Base-by-base conservation (phyloP, 2,113 vertebrate species). In the Leucosticte australis region DNA sequence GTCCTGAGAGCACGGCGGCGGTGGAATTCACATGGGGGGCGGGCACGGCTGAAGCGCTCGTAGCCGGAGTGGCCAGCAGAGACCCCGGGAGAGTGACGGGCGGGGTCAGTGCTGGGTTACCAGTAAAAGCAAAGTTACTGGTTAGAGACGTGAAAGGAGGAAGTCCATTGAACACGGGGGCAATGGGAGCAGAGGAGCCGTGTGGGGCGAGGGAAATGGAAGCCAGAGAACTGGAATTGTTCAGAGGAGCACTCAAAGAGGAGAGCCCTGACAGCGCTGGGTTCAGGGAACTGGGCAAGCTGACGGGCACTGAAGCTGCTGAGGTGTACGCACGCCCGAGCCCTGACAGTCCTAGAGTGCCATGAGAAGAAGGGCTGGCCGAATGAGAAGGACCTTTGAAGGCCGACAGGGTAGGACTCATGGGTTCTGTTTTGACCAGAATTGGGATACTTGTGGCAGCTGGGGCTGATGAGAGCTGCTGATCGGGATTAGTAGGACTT, bases 371-470 rank as follows among this genome's bases (percentile, higher is more conserved):
- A 11, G 99, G 98, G 10, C 98, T 98, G 26, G 96, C 92, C 1
- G 98, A 97, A 62, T 98, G 98, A 39, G 99, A 97, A 8, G 99
- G 98, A 69, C 99, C 99, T 95, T 99, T 99, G 96, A 99, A 99
- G 74, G 98, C 99, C 0, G 99, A 99, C 35, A 98, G 98, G 11
- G 99, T 98, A 2, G 99, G 99, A 90, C 99, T 99, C 9, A 97
- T 94, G 70, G 98, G 97, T 50, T 98, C 98, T 5, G 97, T 98
- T 96, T 98, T 98, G 76, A 98, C 87, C 64, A 97, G 23, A 42
- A 97, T 89, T 78, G 98, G 93, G n/a, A 97, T 47, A 23, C 92
- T 97, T 80, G 96, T 97, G 97, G 94, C 97, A 92, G 90, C 97
- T 96, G 98, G 89, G 83, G 82, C 82, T 83, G 62, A 95, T 59